These are phyloP conservation scores for Falco naumanni DNA, from an alignment of 2,797 vertebrate genomes.

Conservation along the genomic window DNA sequence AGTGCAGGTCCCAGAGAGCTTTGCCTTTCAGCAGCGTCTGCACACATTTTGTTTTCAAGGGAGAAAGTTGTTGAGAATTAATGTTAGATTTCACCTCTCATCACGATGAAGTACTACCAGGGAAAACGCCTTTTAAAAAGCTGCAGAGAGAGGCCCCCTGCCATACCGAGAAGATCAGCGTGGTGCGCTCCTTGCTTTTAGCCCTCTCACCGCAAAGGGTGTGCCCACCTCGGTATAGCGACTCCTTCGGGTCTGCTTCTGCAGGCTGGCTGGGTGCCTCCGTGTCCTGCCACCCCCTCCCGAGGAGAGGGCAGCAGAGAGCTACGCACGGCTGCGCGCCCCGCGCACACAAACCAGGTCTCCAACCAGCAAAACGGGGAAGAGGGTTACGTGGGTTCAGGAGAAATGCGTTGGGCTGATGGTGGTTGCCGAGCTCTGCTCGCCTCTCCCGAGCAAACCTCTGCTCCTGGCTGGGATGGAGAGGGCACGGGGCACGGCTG, in stretches of 20 bases:
- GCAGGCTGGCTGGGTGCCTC: background rate
- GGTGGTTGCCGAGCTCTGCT: background rate
- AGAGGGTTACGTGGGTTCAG: background rate
- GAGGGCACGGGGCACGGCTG: background rate
- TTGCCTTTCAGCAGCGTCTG: constrained; percentile 90
- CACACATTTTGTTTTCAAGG: background rate
- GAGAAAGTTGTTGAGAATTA: background rate
- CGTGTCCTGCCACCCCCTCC: background rate
- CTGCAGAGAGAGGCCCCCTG: background rate
- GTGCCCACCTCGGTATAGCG: accelerated
- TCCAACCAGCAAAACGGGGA: background rate
- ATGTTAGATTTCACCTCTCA: background rate
- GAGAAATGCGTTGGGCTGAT: background rate
- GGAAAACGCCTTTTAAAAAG: background rate
- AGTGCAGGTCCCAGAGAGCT: constrained; percentile 82
- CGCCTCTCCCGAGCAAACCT: background rate
- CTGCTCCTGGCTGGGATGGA: background rate
- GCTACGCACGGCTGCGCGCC: background rate
- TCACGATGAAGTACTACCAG: accelerated
- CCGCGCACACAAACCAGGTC: accelerated
- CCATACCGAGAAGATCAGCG: background rate
- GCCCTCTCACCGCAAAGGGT: background rate
- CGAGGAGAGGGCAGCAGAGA: constrained; percentile 63
- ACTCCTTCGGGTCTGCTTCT: accelerated
- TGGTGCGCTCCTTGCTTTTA: background rate